Conservation (phyloP, 2,113 vertebrate genomes). For the Trematomus loennbergii region DNA sequence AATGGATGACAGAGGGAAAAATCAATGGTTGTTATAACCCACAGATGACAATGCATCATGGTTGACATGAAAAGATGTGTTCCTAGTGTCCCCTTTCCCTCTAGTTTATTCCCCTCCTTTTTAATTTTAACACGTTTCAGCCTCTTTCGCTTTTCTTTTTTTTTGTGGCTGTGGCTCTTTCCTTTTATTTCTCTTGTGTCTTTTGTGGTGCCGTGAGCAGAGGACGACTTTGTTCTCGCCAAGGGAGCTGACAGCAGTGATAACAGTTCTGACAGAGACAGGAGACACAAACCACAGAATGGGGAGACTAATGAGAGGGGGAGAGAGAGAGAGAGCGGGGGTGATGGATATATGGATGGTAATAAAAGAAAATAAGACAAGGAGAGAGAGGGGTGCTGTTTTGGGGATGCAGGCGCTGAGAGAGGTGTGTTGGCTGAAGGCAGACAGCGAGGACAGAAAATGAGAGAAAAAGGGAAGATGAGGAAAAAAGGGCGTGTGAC, state of each 20-base stretch:
- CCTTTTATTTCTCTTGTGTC: slow-evolving; percentile 79
- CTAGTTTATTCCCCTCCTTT: slow-evolving; percentile 62
- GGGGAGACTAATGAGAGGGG: slow-evolving; percentile 80
- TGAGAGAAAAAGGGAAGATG: slow-evolving; percentile 31
- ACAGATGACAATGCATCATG: slow-evolving; percentile 78
- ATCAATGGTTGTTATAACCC: slow-evolving; percentile 75
- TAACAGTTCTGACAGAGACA: slow-evolving; percentile 84
- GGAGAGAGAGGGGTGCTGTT: slow-evolving; percentile 34
- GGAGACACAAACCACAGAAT: slow-evolving; percentile 79
- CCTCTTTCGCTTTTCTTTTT: slow-evolving; percentile 49
- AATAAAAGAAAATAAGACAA: slow-evolving; percentile 52
- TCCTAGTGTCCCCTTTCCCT: slow-evolving; percentile 66
- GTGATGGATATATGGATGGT: slow-evolving; percentile 56
- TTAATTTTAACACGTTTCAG: slow-evolving; percentile 64
- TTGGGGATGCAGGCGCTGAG: slow-evolving; percentile 40
- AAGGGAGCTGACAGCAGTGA: slow-evolving; percentile 83
- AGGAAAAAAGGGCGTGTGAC: slow-evolving; percentile 52
- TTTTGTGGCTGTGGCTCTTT: slow-evolving; percentile 67
- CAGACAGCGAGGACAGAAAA: slow-evolving; percentile 45
- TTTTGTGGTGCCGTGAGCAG: slow-evolving; percentile 81
- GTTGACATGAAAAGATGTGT: slow-evolving; percentile 76
- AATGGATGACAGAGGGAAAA: slow-evolving; percentile 73
- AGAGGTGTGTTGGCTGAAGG: slow-evolving; percentile 58
- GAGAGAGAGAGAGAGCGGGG: slow-evolving; percentile 40
- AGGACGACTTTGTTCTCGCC: slow-evolving; percentile 84